Evolutionary conservation across 2,113 vertebrate species (phyloP), one percentile per base, ranked within the genome.

Genomic region (Jaculus jaculus): DNA sequence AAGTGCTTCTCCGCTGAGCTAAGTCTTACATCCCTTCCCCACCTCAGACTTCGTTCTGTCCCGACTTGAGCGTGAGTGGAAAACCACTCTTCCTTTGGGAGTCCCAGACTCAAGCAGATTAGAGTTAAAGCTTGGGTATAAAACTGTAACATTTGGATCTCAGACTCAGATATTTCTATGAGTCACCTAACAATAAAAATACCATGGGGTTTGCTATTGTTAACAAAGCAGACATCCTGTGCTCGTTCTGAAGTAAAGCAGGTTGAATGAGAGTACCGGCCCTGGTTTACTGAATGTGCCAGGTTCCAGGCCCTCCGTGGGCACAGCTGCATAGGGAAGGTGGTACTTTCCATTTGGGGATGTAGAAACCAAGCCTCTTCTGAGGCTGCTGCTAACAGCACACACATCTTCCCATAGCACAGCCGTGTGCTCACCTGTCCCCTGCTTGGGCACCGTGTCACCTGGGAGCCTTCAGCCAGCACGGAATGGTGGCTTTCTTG

Each of bases 71-170:
- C 5, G 51, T 90, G 92, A 93, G 2, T 75, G 34, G 69, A 39
- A 77, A 83, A 30, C 63, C 37, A 75, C 9, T 69, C 12, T 34
- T 28, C 65, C 63, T 72, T 93, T 88, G 89, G 47, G 60, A 89
- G 39, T 90, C 51, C 39, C 54, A 3, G 73, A 66, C 73, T n/a
- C 69, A 93, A 86, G 42, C 30, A 61, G 54, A 89, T 68, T 63
- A 71, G 82, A 92, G 51, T 85, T 85, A 87, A 91, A 87, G 17
- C 79, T 89, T 37, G 69, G 71, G 21, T 74, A 73, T 89, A 90
- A 82, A 68, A 21, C 74, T 89, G 26, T 88, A 11, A 77, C 15
- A 51, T 91, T 51, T 26, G 30, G n/a, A 74, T 83, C 71, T 93
- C 47, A 26, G 91, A 42, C 61, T 61, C 81, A 91, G 47, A 28